Conservation (phyloP, 2,113 vertebrate species). For the Pseudorhombus dupliciocellatus region DNA sequence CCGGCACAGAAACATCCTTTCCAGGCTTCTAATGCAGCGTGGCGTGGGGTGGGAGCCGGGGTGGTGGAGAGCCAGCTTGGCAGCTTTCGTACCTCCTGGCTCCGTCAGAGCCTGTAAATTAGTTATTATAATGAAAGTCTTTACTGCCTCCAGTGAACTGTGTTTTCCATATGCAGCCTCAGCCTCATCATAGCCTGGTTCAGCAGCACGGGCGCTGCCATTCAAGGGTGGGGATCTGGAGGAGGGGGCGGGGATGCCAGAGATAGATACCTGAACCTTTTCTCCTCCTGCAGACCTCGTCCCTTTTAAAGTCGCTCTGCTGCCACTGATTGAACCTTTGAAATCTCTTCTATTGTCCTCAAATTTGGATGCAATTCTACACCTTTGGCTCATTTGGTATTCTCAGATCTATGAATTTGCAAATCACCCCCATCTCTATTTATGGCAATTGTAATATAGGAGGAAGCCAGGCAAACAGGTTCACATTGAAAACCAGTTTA, state of each 20-base stretch:
- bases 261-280: constrained; percentile 39
- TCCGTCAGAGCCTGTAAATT: constrained; percentile 64
- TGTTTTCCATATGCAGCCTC: constrained; percentile 65
- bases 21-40: constrained; percentile 57
- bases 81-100: constrained; percentile 62
- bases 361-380: background rate
- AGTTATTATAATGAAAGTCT: constrained; percentile 75
- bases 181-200: constrained; percentile 41
- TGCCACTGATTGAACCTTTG: background rate
- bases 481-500: background rate
- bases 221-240: constrained; percentile 20
- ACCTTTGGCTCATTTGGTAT: background rate
- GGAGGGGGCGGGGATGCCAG: background rate
- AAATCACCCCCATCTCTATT: background rate
- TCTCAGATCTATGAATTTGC: background rate
- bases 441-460: background rate
- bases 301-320: background rate
- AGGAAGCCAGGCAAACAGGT: background rate
- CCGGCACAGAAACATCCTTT: constrained; percentile 53
- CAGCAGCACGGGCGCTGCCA: constrained; percentile 39
- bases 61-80: constrained; percentile 58
- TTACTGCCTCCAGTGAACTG: constrained; percentile 63
- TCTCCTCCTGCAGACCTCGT: background rate
- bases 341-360: background rate
- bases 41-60: constrained; percentile 43